These are phyloP conservation scores for Formica aserva DNA, from an alignment of 2,888 invertebrate genomes.

Conservation along the genomic window DNA sequence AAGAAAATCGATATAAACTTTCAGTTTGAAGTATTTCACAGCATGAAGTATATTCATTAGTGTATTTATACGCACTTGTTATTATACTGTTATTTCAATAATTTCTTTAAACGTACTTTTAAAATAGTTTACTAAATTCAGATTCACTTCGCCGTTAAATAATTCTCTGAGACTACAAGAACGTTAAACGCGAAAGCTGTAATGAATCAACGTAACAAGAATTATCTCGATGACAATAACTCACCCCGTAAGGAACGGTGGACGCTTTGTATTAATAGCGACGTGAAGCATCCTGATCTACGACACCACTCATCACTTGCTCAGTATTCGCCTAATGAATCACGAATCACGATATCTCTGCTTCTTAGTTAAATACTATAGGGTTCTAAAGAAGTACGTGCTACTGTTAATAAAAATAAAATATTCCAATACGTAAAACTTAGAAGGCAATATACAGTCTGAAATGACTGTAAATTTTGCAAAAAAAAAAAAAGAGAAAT, in stretches of 20 bases:
- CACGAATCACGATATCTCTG: background rate
- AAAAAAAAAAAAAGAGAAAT: background rate
- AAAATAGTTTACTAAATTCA: conserved; percentile 6
- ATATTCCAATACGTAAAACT: background rate
- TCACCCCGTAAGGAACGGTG: conserved; percentile 19
- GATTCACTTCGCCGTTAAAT: conserved; percentile 6
- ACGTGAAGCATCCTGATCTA: conserved; percentile 40
- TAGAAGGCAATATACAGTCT: background rate
- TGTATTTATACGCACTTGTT: background rate
- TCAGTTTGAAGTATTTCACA: background rate
- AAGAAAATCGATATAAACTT: background rate
- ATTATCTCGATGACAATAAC: conserved; percentile 47
- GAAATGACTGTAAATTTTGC: background rate
- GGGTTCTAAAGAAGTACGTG: background rate
- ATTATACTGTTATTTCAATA: background rate
- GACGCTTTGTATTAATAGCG: conserved; percentile 45
- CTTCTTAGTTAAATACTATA: background rate
- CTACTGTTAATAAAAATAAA: conserved; percentile 14
- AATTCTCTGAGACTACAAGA: conserved; percentile 3
- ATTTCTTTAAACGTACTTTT: background rate
- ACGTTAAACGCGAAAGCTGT: conserved; percentile 1
- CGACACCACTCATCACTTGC: conserved; percentile 40
- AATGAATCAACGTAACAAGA: conserved; percentile 47
- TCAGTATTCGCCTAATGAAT: conserved; percentile 38
- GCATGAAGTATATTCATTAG: background rate